phyloP scores from a whole-genome alignment of 2,113 vertebrate species.

The Hypocryptadius cinnamomeus region DNA sequence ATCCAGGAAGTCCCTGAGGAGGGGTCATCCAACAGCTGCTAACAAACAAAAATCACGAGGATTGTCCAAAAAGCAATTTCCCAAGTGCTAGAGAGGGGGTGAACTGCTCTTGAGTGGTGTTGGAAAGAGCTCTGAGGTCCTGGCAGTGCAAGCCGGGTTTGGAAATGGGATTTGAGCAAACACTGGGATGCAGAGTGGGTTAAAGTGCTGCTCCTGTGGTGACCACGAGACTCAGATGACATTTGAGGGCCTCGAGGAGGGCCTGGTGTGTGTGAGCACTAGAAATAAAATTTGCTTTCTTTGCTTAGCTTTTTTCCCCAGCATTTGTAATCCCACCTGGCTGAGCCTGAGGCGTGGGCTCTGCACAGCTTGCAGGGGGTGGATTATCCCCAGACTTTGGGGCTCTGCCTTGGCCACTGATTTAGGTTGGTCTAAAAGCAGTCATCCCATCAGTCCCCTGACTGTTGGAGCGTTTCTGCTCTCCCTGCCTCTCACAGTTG shows the following conservation, averaged over 20 bases:
- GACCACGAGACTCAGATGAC: neutral
- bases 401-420: neutral
- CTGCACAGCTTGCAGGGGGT: neutral
- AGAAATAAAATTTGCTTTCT: neutral
- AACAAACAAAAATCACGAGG: neutral
- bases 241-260: neutral
- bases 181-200: neutral
- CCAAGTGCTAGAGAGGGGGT: neutral
- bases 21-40: neutral
- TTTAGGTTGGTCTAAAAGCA: neutral
- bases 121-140: neutral
- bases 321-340: neutral
- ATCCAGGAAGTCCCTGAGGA: neutral
- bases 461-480: neutral
- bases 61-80: neutral
- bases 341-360: neutral
- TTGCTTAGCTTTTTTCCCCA: neutral
- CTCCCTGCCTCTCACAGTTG: neutral
- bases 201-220: neutral
- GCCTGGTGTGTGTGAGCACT: accelerated
- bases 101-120: neutral
- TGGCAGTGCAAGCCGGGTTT: neutral
- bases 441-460: neutral
- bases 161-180: neutral
- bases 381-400: neutral